Conservation (phyloP, 2,888 invertebrate genomes). For the Myopa tessellatipennis region DNA sequence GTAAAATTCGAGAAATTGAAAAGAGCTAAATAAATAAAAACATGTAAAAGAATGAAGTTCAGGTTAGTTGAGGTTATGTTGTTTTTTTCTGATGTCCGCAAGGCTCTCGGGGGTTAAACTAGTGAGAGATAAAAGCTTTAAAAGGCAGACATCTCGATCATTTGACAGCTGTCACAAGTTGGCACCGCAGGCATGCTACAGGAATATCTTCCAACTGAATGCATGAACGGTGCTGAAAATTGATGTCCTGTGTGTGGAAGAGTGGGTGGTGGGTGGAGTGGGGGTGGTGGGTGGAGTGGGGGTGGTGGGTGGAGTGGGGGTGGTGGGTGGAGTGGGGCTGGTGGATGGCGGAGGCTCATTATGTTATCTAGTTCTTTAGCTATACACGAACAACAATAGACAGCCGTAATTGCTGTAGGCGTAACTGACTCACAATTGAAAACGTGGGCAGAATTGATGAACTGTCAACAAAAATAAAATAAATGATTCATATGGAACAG, state of each 20-base stretch:
- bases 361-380: not conserved
- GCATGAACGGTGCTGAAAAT: too few relatives aligned
- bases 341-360: too few relatives aligned
- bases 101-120: too few relatives aligned
- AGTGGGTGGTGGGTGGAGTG: too few relatives aligned
- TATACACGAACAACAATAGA: not conserved
- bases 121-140: not conserved
- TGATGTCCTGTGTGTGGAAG: too few relatives aligned
- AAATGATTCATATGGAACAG: not conserved
- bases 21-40: not conserved
- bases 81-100: too few relatives aligned
- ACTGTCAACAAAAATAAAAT: not conserved
- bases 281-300: too few relatives aligned
- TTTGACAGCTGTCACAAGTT: not conserved
- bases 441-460: not conserved
- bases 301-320: too few relatives aligned
- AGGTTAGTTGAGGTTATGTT: not conserved
- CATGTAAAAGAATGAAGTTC: not conserved
- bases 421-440: not conserved
- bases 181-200: not conserved
- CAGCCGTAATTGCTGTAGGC: not conserved
- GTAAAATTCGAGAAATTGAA: too few relatives aligned
- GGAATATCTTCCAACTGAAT: not conserved
- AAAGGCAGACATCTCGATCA: not conserved
- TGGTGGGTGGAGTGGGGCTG: too few relatives aligned